phyloP scores from a whole-genome alignment of 2,888 invertebrate species.

The Agrypnus murinus region DNA sequence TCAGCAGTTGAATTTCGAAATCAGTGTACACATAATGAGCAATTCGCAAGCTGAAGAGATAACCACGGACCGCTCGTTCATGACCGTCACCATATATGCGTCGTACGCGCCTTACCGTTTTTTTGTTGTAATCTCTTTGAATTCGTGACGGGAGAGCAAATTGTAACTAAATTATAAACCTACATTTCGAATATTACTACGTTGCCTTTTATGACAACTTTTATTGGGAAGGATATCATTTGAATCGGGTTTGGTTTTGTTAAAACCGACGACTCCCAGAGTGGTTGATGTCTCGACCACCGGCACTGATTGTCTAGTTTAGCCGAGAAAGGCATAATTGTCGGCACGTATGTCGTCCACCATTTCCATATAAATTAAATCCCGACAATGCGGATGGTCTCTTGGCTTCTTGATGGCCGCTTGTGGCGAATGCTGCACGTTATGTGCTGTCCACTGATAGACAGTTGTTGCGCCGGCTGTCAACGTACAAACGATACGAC shows the following conservation, averaged over 20 bases:
- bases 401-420: slow-evolving; percentile 49
- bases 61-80: slow-evolving; percentile 17
- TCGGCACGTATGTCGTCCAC: slow-evolving; percentile 56
- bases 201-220: slow-evolving; percentile 51
- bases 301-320: slow-evolving; percentile 67
- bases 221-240: slow-evolving; percentile 55
- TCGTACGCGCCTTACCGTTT: slow-evolving; percentile 47
- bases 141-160: slow-evolving; percentile 58
- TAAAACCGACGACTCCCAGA: slow-evolving; percentile 30
- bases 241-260: slow-evolving; percentile 43
- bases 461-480: slow-evolving; percentile 51
- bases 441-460: slow-evolving; percentile 48
- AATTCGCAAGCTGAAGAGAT: slow-evolving; percentile 63
- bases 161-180: slow-evolving; percentile 55
- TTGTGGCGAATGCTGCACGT: slow-evolving; percentile 50
- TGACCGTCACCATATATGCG: slow-evolving; percentile 50
- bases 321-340: slow-evolving; percentile 64
- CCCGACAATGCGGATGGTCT: slow-evolving; percentile 53
- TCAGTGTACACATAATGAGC: slow-evolving; percentile 61
- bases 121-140: slow-evolving; percentile 56
- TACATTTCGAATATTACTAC: slow-evolving; percentile 54
- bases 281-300: slow-evolving; percentile 61
- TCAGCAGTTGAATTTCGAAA: slow-evolving; percentile 52
- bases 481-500: slow-evolving; percentile 48
- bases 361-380: slow-evolving; percentile 57